phyloP scores from a whole-genome alignment of 2,888 invertebrate genomes.

The Clitarchus hookeri region DNA sequence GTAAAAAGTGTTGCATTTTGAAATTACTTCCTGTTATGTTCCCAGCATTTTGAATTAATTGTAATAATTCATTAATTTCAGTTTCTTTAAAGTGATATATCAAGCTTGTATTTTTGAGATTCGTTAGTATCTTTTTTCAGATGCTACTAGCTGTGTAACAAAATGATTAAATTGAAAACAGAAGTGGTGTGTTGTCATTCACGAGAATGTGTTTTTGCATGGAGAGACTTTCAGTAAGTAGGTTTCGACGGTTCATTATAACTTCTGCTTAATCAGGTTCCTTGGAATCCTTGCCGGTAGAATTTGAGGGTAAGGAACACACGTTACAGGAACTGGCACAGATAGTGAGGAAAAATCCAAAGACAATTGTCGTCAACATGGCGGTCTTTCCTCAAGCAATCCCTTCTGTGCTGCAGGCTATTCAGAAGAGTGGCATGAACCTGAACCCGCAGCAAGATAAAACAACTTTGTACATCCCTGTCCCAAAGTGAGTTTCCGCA shows the following conservation, averaged over 20 bases:
- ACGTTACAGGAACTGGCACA: conserved; percentile 87
- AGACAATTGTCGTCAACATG: conserved; percentile 83
- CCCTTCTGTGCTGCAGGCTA: conserved; percentile 74
- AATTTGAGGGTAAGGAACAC: conserved; percentile 78
- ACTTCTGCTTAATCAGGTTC: conserved; percentile 59
- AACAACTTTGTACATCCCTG: conserved; percentile 82
- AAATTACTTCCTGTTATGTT: too few relatives aligned
- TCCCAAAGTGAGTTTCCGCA: conserved; percentile 72
- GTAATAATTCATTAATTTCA: too few relatives aligned
- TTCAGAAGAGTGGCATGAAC: conserved; percentile 83
- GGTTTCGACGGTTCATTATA: background rate
- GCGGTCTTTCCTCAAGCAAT: conserved; percentile 84
- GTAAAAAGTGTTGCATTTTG: too few relatives aligned
- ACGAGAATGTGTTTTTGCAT: background rate
- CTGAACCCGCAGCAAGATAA: conserved; percentile 95
- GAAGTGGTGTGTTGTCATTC: too few relatives aligned
- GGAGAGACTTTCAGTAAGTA: background rate
- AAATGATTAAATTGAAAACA: too few relatives aligned
- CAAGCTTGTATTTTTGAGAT: too few relatives aligned
- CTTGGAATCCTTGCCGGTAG: conserved; percentile 75
- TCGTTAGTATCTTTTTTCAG: too few relatives aligned
- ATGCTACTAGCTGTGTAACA: too few relatives aligned
- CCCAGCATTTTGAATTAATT: too few relatives aligned
- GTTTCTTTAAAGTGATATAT: too few relatives aligned
- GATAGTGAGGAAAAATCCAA: conserved; percentile 84